Evolutionary conservation across 2,888 invertebrate species (phyloP).

Genomic region (Drosophila peninsularis): DNA sequence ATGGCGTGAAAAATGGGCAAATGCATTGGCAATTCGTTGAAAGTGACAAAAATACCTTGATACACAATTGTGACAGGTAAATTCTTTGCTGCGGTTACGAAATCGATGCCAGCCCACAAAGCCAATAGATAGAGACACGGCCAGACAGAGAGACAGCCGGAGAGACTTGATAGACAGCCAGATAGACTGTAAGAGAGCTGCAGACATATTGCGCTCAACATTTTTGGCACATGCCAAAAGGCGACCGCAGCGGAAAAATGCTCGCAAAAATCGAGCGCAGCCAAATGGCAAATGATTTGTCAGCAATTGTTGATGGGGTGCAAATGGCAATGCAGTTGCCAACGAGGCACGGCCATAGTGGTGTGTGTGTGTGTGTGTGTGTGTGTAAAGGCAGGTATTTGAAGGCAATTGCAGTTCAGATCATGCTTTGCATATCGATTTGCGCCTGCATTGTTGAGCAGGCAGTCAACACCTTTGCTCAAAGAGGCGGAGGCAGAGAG

Average conservation of each 20-base stretch:
- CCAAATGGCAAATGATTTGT: conserved; percentile 79
- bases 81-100: conserved; percentile 73
- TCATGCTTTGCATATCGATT: conserved; percentile 59
- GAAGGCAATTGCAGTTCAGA: conserved; percentile 50
- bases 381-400: conserved; percentile 16
- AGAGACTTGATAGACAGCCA: conserved; percentile 10
- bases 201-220: conserved; percentile 64
- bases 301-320: conserved; percentile 71
- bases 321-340: conserved; percentile 25
- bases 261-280: conserved; percentile 53
- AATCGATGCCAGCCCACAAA: conserved; percentile 54
- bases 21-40: conserved; percentile 68
- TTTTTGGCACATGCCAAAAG: conserved; percentile 75
- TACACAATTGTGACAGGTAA: conserved; percentile 76
- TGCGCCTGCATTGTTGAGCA: conserved; percentile 31
- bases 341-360: neutral
- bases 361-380: neutral
- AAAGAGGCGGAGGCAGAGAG: neutral
- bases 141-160: conserved; percentile 10
- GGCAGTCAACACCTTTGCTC: conserved; percentile 29
- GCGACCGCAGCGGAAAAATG: conserved; percentile 76
- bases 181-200: conserved; percentile 39
- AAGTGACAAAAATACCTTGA: conserved; percentile 78
- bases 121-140: conserved; percentile 28
- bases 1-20: conserved; percentile 76